Evolutionary conservation across 2,797 vertebrate genomes (phyloP).

Genomic region (Hippopotamyrus pictus): DNA sequence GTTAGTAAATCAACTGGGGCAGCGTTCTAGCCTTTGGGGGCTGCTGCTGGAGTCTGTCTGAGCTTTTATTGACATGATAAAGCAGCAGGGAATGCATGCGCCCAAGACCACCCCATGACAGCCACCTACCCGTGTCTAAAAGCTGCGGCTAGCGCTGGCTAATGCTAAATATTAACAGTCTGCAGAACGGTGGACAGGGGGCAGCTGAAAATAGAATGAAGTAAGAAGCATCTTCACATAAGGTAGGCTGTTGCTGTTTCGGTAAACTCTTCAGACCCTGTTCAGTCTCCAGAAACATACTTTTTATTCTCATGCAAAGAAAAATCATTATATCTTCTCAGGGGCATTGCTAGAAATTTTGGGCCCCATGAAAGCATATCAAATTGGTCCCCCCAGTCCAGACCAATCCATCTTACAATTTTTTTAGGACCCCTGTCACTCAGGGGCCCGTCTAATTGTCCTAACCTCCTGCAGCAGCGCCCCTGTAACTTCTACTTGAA

Average conservation of each 20-base stretch:
- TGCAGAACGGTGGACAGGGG: neutral
- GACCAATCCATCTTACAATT: neutral
- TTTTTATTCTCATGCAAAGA: neutral
- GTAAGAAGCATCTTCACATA: neutral
- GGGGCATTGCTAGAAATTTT: neutral
- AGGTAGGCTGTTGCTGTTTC: neutral
- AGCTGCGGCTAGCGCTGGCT: neutral
- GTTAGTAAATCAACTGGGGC: neutral
- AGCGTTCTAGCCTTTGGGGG: neutral
- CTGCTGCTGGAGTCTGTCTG: neutral
- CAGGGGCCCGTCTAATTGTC: neutral
- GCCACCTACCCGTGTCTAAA: neutral
- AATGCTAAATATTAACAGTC: neutral
- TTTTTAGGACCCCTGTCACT: neutral
- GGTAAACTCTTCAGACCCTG: neutral
- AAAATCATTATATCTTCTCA: neutral
- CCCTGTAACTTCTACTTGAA: neutral
- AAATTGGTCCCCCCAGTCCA: neutral
- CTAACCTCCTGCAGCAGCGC: neutral
- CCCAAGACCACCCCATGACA: neutral
- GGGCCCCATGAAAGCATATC: neutral
- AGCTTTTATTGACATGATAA: neutral
- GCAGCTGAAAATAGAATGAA: neutral
- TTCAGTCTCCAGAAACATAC: neutral
- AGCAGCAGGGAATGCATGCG: neutral